phyloP scores from a whole-genome alignment of 2,888 invertebrate species.

The Ormyrus pomaceus region DNA sequence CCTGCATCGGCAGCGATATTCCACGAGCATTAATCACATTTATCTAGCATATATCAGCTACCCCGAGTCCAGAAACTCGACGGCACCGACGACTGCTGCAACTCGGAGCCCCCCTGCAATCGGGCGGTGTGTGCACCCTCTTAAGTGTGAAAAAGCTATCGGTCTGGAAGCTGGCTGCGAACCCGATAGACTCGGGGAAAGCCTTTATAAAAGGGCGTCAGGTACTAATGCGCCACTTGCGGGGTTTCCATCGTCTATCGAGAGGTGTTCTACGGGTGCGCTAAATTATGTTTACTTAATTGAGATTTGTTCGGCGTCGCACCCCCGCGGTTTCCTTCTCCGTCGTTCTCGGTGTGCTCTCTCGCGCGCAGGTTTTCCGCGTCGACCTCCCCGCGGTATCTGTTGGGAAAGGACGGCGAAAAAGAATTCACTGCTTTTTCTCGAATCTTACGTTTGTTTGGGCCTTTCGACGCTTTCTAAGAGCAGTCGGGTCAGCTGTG shows the following conservation, averaged over 20 bases:
- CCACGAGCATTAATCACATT: no score
- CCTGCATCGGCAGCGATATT: no score
- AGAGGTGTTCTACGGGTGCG: conserved; percentile 68
- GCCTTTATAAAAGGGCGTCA: conserved; percentile 46
- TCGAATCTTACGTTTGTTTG: no score
- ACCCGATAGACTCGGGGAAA: not conserved
- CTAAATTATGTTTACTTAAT: conserved; percentile 67
- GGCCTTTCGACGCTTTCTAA: no score
- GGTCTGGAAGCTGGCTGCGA: not conserved
- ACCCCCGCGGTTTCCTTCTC: conserved; percentile 16
- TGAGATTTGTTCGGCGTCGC: conserved; percentile 59
- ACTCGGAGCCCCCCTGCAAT: no score
- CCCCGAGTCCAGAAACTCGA: no score
- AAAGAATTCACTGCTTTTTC: no score
- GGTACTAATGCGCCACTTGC: conserved; percentile 61
- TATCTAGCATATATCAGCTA: no score
- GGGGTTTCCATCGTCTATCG: conserved; percentile 69
- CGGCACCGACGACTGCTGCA: no score
- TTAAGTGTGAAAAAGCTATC: conserved; percentile 3
- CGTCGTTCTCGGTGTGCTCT: not conserved
- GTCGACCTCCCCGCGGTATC: not conserved
- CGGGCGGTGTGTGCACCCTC: not conserved
- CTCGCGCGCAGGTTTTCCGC: not conserved
- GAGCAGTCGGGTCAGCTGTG: no score
- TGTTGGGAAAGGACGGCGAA: no score